Evolutionary conservation across 2,113 vertebrate genomes (phyloP), one percentile per base, ranked within the genome.

Genomic region (Geococcyx californianus): DNA sequence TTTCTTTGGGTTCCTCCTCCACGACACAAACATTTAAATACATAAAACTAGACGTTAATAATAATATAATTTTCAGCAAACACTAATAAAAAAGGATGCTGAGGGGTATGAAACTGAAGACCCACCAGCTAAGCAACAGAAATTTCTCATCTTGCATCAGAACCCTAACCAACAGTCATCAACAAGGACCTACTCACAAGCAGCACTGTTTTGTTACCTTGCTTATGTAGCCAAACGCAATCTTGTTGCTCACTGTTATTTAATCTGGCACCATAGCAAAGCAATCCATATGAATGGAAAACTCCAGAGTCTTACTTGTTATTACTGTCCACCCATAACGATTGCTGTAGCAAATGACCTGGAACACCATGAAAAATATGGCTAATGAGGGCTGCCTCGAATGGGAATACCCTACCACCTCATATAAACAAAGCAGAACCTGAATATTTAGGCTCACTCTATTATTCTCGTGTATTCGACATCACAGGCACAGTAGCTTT

Each of bases 131-230:
- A 85, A 64, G 9, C 10, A 4, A 73, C 26, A 82, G 26, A 16
- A 76, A 60, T 85, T 68, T 44, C 47, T 72, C 34, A 54, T 59
- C 28, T 58, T 66, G 36, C 19, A 16, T 36, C 23, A 79, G 70
- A 79, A 62, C 25, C 13, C 16, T 19, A 42, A 51, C 25, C 19
- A 63, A 15, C 8, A 51, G 0, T 29, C 17, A n/a, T 0, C 1
- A 68, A 64, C 52, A 82, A 76, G 66, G 33, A 88, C 33, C 38
- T 68, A 2, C 44, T 64, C 34, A 31, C 1, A 5, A 74, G 26
- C 66, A 75, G 42, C 33, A 34, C 34, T 26, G 52, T 31, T 84
- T 36, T 59, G 23, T 63, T 47, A 51, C 29, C 44, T 55, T 68
- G 38, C 25, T 54, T 23, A 24, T 3, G 33, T 5, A 82, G 82